phyloP scores from a whole-genome alignment of 2,888 invertebrate species.

The Ectemnius continuus region DNA sequence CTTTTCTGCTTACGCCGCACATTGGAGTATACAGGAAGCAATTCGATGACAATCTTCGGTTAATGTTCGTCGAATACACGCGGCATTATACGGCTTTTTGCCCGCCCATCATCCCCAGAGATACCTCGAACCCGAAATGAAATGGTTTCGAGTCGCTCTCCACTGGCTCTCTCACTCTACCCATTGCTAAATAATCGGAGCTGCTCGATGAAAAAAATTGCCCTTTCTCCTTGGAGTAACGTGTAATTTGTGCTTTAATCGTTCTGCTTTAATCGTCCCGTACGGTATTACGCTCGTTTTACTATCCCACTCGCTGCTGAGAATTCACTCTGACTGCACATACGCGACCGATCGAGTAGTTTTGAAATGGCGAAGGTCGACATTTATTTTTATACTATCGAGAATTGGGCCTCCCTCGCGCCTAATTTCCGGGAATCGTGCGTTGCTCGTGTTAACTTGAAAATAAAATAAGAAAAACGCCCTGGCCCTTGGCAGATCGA shows the following conservation, averaged over 20 bases:
- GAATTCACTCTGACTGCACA: conserved; percentile 6
- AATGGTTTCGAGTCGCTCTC: not conserved
- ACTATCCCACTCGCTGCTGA: not conserved
- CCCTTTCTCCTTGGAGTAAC: not conserved
- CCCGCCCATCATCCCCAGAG: not conserved
- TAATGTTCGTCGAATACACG: conserved; percentile 42
- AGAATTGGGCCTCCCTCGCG: not conserved
- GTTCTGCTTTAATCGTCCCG: not conserved
- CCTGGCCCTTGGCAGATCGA: conserved; percentile 35
- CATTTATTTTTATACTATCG: too few relatives aligned
- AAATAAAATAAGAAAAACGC: conserved; percentile 37
- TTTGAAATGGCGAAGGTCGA: too few relatives aligned
- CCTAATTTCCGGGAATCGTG: not conserved
- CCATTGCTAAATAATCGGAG: not conserved
- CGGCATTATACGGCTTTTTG: conserved; percentile 21
- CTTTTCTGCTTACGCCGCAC: conserved; percentile 30
- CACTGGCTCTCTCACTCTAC: not conserved
- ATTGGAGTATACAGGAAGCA: conserved; percentile 18
- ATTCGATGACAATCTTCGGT: conserved; percentile 37
- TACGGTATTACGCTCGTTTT: conserved; percentile 2
- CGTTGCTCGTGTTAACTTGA: conserved; percentile 4
- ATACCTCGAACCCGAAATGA: conserved; percentile 8
- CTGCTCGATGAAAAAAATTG: not conserved
- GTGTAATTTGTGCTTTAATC: conserved; percentile 1
- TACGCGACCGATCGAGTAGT: not conserved